Evolutionary conservation across 2,797 vertebrate genomes (phyloP).

Genomic region (Pangasius macronema): DNA sequence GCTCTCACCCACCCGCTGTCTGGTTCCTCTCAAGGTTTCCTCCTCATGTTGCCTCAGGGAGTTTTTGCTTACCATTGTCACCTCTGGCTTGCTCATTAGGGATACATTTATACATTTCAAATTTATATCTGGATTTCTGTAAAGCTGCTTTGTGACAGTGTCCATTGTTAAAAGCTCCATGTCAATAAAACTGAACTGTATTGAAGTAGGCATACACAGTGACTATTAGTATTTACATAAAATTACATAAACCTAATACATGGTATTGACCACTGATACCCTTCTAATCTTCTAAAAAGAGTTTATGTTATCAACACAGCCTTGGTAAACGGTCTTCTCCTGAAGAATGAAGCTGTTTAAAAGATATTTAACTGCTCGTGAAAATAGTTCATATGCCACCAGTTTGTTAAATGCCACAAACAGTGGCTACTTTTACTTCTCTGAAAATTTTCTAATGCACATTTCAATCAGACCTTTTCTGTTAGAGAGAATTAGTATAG

Average conservation of each 20-base stretch:
- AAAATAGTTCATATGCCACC: not conserved
- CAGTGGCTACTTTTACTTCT: not conserved
- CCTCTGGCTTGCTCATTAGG: not conserved
- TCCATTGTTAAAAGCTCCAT: not conserved
- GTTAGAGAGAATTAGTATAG: slow-evolving; percentile 27
- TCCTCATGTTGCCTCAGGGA: not conserved
- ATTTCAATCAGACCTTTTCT: slow-evolving; percentile 8
- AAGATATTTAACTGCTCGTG: not conserved
- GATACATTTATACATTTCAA: not conserved
- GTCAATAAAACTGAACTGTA: not conserved
- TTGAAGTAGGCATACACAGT: not conserved
- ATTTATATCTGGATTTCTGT: not conserved
- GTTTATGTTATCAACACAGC: slow-evolving; percentile 2
- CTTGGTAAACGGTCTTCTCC: not conserved
- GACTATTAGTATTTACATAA: slow-evolving; percentile 43
- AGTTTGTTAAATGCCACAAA: slow-evolving; percentile 8
- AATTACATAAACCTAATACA: slow-evolving; percentile 49
- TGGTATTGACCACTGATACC: slow-evolving; percentile 45
- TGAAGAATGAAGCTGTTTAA: not conserved
- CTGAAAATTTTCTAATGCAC: not conserved
- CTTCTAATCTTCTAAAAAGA: slow-evolving; percentile 6
- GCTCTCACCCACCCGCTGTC: not conserved
- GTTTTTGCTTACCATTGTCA: not conserved
- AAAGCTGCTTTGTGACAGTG: not conserved
- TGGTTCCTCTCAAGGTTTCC: not conserved